phyloP scores from a whole-genome alignment of 92 coral and sea anemone species.

The Hydrozoanthus gracilis region DNA sequence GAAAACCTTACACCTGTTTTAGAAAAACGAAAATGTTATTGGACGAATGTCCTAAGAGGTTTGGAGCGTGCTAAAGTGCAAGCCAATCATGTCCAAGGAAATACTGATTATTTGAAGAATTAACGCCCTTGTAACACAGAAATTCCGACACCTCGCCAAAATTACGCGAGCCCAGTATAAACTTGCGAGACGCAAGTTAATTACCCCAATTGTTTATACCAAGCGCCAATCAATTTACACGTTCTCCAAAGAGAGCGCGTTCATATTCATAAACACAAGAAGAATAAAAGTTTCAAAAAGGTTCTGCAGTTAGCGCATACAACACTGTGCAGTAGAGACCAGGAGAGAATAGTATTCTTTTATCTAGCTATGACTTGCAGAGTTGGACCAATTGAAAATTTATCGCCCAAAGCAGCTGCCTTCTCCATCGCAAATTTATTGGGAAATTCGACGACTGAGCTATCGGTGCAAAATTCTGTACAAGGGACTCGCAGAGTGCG shows the following conservation, averaged over 20 bases:
- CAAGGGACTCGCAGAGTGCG: conserved; percentile 32
- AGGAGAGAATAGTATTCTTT: conserved; percentile 5
- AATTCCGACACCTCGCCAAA: conserved; percentile 84
- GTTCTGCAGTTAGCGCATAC: conserved; percentile 58
- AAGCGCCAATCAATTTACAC: conserved; percentile 86
- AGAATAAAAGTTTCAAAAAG: conserved; percentile 66
- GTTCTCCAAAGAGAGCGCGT: conserved; percentile 59
- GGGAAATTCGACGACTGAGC: conserved; percentile 23
- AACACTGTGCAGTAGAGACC: conserved; percentile 40
- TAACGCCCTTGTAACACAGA: conserved; percentile 67
- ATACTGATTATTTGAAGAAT: conserved; percentile 59
- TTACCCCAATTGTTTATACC: conserved; percentile 77
- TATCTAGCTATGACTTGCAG: conserved; percentile 35
- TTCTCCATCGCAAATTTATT: conserved; percentile 81
- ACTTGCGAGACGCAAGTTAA: conserved; percentile 69
- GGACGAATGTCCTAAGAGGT: conserved; percentile 30
- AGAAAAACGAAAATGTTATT: conserved; percentile 28
- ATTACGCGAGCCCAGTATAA: conserved; percentile 64
- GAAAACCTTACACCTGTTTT: conserved; percentile 38
- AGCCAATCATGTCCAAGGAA: conserved; percentile 58
- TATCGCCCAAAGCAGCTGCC: conserved; percentile 87
- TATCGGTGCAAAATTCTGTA: conserved; percentile 4
- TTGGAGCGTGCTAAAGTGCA: conserved; percentile 12
- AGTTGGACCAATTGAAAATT: conserved; percentile 48
- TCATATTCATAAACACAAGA: conserved; percentile 45